Evolutionary conservation across 2,113 vertebrate species (phyloP).

Genomic region (Prunella fulvescens): DNA sequence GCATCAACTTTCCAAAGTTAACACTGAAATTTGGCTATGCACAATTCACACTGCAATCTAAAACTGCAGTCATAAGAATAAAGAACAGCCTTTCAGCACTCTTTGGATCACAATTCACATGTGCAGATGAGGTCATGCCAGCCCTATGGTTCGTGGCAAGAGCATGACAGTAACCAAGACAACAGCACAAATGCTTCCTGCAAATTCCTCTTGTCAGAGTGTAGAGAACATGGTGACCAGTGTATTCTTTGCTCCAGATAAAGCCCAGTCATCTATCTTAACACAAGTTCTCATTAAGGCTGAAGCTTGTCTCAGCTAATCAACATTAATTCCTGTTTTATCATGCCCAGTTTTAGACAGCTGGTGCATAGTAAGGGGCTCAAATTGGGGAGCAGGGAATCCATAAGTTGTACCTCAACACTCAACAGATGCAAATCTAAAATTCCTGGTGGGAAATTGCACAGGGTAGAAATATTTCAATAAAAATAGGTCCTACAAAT

Average conservation of each 20-base stretch:
- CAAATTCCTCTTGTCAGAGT: background rate
- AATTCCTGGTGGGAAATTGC: background rate
- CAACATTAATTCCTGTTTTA: background rate
- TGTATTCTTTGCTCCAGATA: background rate
- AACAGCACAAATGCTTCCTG: background rate
- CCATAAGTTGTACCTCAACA: background rate
- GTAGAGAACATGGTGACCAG: background rate
- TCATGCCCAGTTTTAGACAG: background rate
- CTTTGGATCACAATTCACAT: background rate
- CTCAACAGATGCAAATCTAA: background rate
- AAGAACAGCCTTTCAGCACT: background rate
- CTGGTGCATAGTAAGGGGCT: background rate
- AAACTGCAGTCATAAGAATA: background rate
- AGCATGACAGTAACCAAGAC: background rate
- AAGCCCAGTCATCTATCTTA: background rate
- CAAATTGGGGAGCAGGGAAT: background rate
- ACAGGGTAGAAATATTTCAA: background rate
- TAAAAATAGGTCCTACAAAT: background rate
- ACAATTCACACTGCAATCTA: background rate
- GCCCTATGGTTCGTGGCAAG: background rate
- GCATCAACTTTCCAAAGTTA: background rate
- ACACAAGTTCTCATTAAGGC: background rate
- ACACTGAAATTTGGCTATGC: background rate
- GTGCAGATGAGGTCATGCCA: background rate
- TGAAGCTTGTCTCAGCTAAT: background rate